A percentile compares a stretch with the other conserved stretches of the same genome.
Evolutionary conservation across 2,888 invertebrate genomes (phyloP).

Genomic region (Griposia aprilina): DNA sequence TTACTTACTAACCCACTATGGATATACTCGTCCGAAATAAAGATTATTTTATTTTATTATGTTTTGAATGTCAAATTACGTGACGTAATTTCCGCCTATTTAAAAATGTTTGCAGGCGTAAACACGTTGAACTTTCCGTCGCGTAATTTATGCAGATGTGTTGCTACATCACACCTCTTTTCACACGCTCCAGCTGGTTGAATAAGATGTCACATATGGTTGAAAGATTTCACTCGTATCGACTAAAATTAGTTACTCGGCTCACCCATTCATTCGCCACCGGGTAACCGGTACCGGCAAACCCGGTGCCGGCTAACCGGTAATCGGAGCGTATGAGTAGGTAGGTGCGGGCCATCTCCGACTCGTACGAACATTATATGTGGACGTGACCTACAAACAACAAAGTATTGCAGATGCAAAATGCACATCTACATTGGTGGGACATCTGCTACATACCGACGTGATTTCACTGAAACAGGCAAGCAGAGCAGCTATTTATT

Average conservation of each 20-base stretch:
- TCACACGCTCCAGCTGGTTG: neutral
- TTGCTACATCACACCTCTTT: neutral
- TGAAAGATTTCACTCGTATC: neutral
- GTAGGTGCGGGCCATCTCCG: neutral
- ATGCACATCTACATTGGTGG: neutral
- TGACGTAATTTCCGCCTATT: neutral
- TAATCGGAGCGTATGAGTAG: neutral
- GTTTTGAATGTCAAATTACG: neutral
- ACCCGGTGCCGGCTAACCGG: neutral
- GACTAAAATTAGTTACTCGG: neutral
- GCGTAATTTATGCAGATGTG: neutral
- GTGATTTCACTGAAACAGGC: slow-evolving; percentile 7
- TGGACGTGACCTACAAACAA: neutral
- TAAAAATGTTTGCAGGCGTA: neutral
- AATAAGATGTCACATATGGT: neutral
- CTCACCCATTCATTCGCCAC: neutral
- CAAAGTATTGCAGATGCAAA: neutral
- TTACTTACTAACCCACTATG: too few species aligned
- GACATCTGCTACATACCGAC: slow-evolving; percentile 1
- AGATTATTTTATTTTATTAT: neutral
- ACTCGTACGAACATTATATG: neutral
- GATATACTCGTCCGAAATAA: too few species aligned
- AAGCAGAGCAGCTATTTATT: neutral
- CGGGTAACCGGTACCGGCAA: neutral
- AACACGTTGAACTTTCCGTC: neutral